Evolutionary conservation across 2,888 invertebrate species (phyloP).

Genomic region (Drosophila mimica): DNA sequence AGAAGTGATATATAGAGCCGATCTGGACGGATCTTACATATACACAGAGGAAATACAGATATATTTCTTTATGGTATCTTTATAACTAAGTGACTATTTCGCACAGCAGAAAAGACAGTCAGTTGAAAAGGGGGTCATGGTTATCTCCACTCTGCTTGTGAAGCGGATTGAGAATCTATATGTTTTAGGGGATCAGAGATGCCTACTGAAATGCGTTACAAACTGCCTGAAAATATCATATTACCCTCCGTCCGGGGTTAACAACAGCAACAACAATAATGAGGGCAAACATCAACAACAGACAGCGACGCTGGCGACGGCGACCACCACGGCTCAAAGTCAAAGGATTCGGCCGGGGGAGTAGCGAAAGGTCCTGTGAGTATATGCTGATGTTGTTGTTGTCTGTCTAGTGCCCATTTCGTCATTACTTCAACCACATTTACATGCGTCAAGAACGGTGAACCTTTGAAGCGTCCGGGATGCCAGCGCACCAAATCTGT

Average conservation of each 20-base stretch:
- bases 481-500: slow-evolving; percentile 65
- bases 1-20: neutral
- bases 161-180: neutral
- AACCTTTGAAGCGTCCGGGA: slow-evolving; percentile 69
- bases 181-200: neutral
- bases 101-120: neutral
- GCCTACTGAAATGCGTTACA: neutral
- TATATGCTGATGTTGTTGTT: slow-evolving; percentile 18
- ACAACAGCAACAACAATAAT: slow-evolving; percentile 74
- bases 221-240: neutral
- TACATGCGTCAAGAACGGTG: slow-evolving; percentile 82
- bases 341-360: slow-evolving; percentile 58
- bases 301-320: slow-evolving; percentile 47
- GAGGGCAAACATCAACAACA: slow-evolving; percentile 81
- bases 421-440: slow-evolving; percentile 84
- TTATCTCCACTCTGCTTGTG: neutral
- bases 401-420: slow-evolving; percentile 80
- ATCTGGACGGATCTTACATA: neutral
- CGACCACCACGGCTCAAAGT: slow-evolving; percentile 47
- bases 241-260: neutral
- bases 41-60: neutral
- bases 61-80: neutral
- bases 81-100: neutral
- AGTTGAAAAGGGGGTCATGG: neutral
- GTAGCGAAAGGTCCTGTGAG: slow-evolving; percentile 3